A percentile compares a stretch with the other conserved stretches of the same genome.
Evolutionary conservation across 2,888 invertebrate species (phyloP).

Genomic region (Cheilosia soror): DNA sequence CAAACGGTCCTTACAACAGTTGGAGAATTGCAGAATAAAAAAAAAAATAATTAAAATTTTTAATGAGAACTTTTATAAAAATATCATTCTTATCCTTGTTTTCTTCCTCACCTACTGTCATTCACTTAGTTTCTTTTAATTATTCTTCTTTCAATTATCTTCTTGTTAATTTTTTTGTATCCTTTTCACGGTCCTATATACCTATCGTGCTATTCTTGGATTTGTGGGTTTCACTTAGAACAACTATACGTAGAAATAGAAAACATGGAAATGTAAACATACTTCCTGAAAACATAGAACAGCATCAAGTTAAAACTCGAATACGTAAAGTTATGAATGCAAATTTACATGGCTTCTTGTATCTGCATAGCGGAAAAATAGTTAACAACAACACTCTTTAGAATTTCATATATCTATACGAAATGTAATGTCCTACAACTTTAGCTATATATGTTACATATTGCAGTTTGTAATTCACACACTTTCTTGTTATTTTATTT

Average conservation of each 20-base stretch:
- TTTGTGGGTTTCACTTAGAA: conserved; percentile 20
- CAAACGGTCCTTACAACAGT: no score
- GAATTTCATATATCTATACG: background rate
- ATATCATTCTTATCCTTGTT: conserved; percentile 18
- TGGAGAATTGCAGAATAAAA: no score
- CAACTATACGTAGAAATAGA: conserved; percentile 2
- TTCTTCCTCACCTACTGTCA: background rate
- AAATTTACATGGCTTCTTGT: conserved; percentile 28
- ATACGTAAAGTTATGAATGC: conserved; percentile 21
- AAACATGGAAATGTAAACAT: conserved; percentile 40
- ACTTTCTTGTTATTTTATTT: conserved; percentile 9
- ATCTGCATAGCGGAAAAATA: conserved; percentile 36
- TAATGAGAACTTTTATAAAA: background rate
- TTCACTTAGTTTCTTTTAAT: conserved; percentile 34
- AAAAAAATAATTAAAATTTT: conserved; percentile 2
- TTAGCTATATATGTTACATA: background rate
- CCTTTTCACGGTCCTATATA: background rate
- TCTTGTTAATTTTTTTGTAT: conserved; percentile 1
- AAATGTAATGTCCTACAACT: no score
- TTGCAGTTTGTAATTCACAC: background rate
- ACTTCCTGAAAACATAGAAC: conserved; percentile 20
- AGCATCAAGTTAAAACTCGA: background rate
- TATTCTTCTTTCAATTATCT: conserved; percentile 32
- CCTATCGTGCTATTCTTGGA: background rate
- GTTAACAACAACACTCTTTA: conserved; percentile 18